Evolutionary conservation across 2,113 vertebrate species (phyloP).

Genomic region (Calonectris borealis): DNA sequence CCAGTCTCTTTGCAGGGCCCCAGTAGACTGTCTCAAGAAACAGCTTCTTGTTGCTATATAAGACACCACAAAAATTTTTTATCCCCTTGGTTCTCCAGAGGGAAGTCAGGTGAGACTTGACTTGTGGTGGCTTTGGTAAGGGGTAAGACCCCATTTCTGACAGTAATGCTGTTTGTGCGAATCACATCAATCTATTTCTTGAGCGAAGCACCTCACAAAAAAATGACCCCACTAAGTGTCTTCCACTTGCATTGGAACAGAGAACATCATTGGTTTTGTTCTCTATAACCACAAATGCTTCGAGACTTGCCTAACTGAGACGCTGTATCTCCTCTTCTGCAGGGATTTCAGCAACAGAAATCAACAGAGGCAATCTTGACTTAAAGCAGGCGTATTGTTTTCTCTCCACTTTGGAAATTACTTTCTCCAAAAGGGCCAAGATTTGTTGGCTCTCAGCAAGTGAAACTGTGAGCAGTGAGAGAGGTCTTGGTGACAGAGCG

Average conservation of each 20-base stretch:
- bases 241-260: background rate
- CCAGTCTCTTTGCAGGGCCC: background rate
- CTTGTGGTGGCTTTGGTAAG: background rate
- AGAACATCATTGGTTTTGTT: background rate
- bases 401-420: background rate
- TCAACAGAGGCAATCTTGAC: background rate
- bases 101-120: background rate
- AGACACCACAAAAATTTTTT: background rate
- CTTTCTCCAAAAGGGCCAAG: background rate
- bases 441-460: background rate
- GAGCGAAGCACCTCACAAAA: background rate
- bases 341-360: background rate
- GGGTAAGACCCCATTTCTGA: background rate
- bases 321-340: background rate
- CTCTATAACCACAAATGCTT: background rate
- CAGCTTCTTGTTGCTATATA: background rate
- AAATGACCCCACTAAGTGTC: background rate
- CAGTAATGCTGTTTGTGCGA: background rate
- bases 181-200: background rate
- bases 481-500: accelerated
- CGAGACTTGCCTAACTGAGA: background rate
- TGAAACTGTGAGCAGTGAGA: background rate
- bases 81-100: background rate
- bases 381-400: background rate
- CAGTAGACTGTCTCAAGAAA: background rate